Evolutionary conservation across 2,888 invertebrate species (phyloP).

Genomic region (Catocala sponsa): DNA sequence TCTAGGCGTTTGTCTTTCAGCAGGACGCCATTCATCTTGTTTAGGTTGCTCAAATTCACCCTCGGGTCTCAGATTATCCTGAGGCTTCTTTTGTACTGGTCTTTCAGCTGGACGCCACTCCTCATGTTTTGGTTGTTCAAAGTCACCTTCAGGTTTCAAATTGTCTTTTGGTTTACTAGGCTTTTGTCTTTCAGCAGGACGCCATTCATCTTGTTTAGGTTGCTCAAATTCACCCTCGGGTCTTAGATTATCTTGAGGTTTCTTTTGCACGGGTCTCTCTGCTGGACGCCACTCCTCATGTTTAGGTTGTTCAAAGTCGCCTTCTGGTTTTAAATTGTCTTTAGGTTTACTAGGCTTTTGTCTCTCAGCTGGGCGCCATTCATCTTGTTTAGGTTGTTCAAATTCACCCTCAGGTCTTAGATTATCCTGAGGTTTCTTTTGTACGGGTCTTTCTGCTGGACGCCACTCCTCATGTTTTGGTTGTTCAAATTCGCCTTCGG

Average conservation of each 20-base stretch:
- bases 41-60: conserved; percentile 40
- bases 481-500: conserved; percentile 87
- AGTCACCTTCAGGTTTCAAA: conserved; percentile 87
- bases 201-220: conserved; percentile 69
- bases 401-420: conserved; percentile 88
- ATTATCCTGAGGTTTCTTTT: conserved; percentile 88
- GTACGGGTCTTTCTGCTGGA: conserved; percentile 66
- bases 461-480: conserved; percentile 65
- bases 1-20: conserved; percentile 21
- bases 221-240: conserved; percentile 86
- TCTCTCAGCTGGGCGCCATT: conserved; percentile 84
- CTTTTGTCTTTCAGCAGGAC: conserved; percentile 71
- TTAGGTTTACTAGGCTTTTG: conserved; percentile 83
- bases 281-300: conserved; percentile 73
- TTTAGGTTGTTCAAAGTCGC: conserved; percentile 84
- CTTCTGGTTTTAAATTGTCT: conserved; percentile 89
- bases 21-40: conserved; percentile 40
- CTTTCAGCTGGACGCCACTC: conserved; percentile 42
- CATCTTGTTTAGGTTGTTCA: conserved; percentile 70
- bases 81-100: conserved; percentile 16
- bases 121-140: conserved; percentile 65
- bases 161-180: conserved; percentile 75
- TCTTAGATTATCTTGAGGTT: conserved; percentile 84
- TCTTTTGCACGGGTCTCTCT: conserved; percentile 65
- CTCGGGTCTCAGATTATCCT: conserved; percentile 37